phyloP scores from a whole-genome alignment of 2,797 vertebrate genomes.

The Karalla daura region DNA sequence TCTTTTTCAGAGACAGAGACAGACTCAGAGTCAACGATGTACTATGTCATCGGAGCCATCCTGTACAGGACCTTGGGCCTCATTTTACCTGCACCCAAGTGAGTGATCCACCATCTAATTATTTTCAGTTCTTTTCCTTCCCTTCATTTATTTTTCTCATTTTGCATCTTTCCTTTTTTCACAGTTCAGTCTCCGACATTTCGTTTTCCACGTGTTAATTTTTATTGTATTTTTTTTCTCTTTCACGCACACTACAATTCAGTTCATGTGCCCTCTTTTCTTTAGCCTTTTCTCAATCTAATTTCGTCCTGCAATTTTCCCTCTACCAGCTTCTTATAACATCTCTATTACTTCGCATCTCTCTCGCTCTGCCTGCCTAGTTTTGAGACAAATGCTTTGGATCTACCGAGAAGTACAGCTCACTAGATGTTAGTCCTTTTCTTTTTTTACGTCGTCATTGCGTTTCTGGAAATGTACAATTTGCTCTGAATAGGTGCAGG shows the following conservation, averaged over 20 bases:
- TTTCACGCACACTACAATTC: constrained; percentile 11
- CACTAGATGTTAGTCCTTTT: constrained; percentile 13
- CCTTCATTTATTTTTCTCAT: not conserved
- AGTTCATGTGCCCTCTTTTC: constrained; percentile 45
- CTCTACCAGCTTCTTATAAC: constrained; percentile 21
- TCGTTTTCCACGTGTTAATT: constrained; percentile 1
- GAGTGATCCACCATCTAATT: constrained; percentile 76
- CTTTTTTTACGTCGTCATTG: constrained; percentile 26
- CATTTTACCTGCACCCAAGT: constrained; percentile 94
- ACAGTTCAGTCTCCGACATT: constrained; percentile 8
- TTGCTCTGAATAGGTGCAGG: constrained; percentile 5
- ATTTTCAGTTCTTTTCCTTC: constrained; percentile 14
- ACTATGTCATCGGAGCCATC: constrained; percentile 96
- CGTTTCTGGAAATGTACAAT: constrained; percentile 35
- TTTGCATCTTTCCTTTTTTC: too few species aligned
- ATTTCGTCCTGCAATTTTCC: constrained; percentile 35
- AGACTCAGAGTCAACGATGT: constrained; percentile 84
- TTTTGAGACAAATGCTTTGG: constrained; percentile 40
- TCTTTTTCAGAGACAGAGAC: constrained; percentile 84
- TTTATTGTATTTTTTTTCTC: not conserved
- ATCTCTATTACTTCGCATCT: constrained; percentile 5
- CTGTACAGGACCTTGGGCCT: constrained; percentile 93
- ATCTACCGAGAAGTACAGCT: constrained; percentile 40
- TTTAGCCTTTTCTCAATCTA: constrained; percentile 15
- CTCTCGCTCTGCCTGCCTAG: constrained; percentile 13